Evolutionary conservation across 2,113 vertebrate species (phyloP), one percentile per base, ranked within the genome.

Genomic region (Clupea harengus): DNA sequence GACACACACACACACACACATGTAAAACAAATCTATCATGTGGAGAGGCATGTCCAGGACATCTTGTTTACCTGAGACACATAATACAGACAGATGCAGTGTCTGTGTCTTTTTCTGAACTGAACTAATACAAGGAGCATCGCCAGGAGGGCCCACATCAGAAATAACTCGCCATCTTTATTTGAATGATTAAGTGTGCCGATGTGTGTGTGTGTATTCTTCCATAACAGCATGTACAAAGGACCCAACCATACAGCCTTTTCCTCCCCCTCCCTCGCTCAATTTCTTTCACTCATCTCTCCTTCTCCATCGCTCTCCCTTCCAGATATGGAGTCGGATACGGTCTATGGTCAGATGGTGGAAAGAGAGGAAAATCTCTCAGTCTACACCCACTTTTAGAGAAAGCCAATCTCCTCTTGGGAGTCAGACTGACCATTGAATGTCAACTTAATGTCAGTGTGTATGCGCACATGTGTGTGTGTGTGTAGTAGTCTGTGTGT

Each of bases 121-220:
- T 11, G 17, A 0, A 54, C 17, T 13, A 54, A 54, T 64, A 64
- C 22, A n/a, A 64, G 25, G 8, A 7, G 8, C 28, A 67, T 60
- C 18, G 20, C 54, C 11, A 15, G 47, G 13, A 17, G 50, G 11
- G 17, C 52, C 52, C 52, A 54, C 52, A 54, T 54, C 52, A 64
- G 8, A 32, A 32, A n/a, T 7, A 28, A 28, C 64, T 83, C 39
- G 60, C 20, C 20, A 75, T 28, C 82, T 83, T 49, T 45, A 22
- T 46, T 45, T 64, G 75, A 78, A 18, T 80, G 49, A 82, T 8
- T 83, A 20, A 39, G 25, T 54, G 72, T 64, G 44, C 44, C 50
- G 57, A 45, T 86, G 60, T 86, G 81, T 49, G 22, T 32, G 52
- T 32, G 85, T 47, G 84, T 47, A 39, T 64, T n/a, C 64, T 32